phyloP scores from a whole-genome alignment of 2,113 vertebrate species.

The Seriola quinqueradiata region DNA sequence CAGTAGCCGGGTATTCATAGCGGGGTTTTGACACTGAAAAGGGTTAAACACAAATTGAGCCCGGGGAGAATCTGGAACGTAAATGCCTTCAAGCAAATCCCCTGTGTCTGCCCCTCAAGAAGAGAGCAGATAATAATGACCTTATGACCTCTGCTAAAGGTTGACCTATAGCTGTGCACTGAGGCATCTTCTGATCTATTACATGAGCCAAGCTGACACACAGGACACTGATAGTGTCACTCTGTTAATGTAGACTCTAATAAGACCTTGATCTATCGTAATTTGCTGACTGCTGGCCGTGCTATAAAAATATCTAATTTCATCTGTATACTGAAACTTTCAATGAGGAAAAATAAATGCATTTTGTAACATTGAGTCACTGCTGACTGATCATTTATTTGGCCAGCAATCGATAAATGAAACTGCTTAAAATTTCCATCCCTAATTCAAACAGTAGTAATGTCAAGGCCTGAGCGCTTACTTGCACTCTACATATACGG shows the following conservation, averaged over 20 bases:
- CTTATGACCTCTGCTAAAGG: conserved; percentile 37
- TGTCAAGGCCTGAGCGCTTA: conserved; percentile 11
- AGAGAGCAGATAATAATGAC: conserved; percentile 44
- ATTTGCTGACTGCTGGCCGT: not conserved
- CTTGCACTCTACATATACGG: not conserved
- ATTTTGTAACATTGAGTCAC: not conserved
- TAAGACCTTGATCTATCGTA: not conserved
- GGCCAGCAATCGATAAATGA: not conserved
- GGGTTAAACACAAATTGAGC: conserved; percentile 64
- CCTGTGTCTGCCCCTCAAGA: conserved; percentile 25
- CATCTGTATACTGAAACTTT: not conserved
- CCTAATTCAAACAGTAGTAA: not conserved
- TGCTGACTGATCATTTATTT: not conserved
- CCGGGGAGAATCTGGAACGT: conserved; percentile 23
- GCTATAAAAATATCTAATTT: not conserved
- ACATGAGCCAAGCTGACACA: not conserved
- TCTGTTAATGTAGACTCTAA: not conserved
- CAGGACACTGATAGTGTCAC: conserved; percentile 8
- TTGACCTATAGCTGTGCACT: conserved; percentile 4
- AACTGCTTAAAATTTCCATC: not conserved
- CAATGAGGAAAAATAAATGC: not conserved
- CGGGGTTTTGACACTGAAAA: conserved; percentile 39
- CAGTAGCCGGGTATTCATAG: conserved; percentile 58
- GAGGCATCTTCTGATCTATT: conserved; percentile 19
- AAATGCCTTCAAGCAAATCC: conserved; percentile 57